Evolutionary conservation across 2,888 invertebrate species (phyloP).

Genomic region (Mythimna pallens): DNA sequence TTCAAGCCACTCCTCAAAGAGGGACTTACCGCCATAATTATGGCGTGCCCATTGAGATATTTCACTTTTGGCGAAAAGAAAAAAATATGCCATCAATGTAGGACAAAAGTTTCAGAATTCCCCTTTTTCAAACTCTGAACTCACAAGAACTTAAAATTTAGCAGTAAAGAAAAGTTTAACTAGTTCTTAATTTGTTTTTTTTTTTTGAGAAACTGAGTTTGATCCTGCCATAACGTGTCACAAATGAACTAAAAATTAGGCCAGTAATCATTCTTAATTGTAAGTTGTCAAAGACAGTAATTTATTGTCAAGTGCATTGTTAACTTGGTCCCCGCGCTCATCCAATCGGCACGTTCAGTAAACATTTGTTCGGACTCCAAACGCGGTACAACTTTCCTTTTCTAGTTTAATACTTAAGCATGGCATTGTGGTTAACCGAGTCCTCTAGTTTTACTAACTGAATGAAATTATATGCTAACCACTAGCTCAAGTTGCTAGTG

Average conservation of each 20-base stretch:
- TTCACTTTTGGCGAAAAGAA: too few relatives aligned
- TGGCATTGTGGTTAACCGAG: conserved; percentile 84
- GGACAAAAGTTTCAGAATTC: too few relatives aligned
- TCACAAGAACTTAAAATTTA: not conserved
- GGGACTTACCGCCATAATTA: too few relatives aligned
- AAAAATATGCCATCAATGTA: too few relatives aligned
- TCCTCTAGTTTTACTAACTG: conserved; percentile 76
- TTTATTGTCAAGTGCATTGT: conserved; percentile 38
- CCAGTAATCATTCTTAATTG: not conserved
- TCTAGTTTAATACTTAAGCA: conserved; percentile 77
- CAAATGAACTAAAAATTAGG: not conserved
- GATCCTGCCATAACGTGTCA: not conserved
- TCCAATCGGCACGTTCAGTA: conserved; percentile 78
- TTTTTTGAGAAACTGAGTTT: too few relatives aligned
- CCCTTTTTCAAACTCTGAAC: not conserved
- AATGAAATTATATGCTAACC: conserved; percentile 72
- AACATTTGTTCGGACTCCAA: conserved; percentile 79
- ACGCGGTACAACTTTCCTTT: conserved; percentile 83
- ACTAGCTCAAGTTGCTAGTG: conserved; percentile 47
- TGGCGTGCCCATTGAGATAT: too few relatives aligned
- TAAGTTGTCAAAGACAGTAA: conserved; percentile 21
- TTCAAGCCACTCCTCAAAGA: too few relatives aligned
- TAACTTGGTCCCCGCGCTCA: conserved; percentile 49
- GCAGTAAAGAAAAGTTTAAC: not conserved
- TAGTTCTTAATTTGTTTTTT: not conserved